Conservation (phyloP, 2,888 invertebrate genomes). For the Phaonia tiefii region DNA sequence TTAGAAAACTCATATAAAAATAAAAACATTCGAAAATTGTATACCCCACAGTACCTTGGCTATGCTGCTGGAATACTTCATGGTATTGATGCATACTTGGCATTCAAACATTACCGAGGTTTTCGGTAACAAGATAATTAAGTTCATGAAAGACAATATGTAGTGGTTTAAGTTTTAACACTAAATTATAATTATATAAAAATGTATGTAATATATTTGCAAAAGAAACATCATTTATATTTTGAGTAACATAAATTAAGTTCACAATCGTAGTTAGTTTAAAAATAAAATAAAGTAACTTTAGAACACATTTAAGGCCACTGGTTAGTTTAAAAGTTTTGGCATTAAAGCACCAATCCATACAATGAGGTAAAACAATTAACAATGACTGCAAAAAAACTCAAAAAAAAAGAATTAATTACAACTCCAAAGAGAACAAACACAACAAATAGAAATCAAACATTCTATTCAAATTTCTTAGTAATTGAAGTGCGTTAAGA, state of each 20-base stretch:
- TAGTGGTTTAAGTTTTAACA: not conserved
- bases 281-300: conserved; percentile 22
- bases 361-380: not conserved
- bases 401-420: not conserved
- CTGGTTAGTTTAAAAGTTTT: conserved; percentile 2
- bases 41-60: conserved; percentile 86
- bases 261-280: not conserved
- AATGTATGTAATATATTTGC: no score
- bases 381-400: conserved; percentile 2
- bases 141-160: not conserved
- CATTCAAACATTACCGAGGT: conserved; percentile 86
- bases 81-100: conserved; percentile 89
- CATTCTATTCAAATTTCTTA: no score
- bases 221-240: conserved; percentile 5
- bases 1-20: not conserved
- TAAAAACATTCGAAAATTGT: not conserved
- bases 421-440: no score
- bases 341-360: not conserved
- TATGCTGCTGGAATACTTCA: conserved; percentile 88
- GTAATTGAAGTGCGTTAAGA: conserved; percentile 13
- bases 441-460: no score
- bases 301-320: conserved; percentile 7
- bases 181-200: no score
- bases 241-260: conserved; percentile 18
- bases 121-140: conserved; percentile 80